These are phyloP conservation scores for Oegoconia quadripuncta DNA, from an alignment of 2,888 invertebrate genomes.

Conservation along the genomic window DNA sequence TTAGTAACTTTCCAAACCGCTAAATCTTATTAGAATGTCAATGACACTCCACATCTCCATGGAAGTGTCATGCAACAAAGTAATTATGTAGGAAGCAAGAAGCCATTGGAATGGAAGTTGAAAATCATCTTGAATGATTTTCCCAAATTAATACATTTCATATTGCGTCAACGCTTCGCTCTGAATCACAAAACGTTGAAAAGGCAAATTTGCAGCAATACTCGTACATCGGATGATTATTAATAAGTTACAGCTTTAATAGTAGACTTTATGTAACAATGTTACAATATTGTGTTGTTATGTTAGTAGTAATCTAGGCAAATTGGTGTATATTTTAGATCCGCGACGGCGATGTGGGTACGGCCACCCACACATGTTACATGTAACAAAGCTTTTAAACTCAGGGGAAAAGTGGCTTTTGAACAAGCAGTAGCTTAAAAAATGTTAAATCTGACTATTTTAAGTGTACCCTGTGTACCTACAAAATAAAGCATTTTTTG, in stretches of 20 bases:
- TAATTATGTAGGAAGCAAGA: not conserved
- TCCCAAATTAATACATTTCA: slow-evolving; percentile 1
- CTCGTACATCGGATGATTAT: too few relatives aligned
- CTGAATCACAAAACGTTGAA: slow-evolving; percentile 10
- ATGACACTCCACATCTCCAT: not conserved
- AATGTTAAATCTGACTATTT: too few relatives aligned
- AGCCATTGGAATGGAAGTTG: slow-evolving; percentile 7
- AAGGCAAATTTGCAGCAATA: slow-evolving; percentile 1
- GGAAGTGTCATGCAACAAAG: not conserved
- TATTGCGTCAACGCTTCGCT: slow-evolving; percentile 10
- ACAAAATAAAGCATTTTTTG: too few relatives aligned
- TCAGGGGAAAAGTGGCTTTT: too few relatives aligned
- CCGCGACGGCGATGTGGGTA: too few relatives aligned
- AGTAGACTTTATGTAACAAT: too few relatives aligned
- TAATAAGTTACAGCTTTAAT: too few relatives aligned
- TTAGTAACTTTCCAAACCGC: not conserved
- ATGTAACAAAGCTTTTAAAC: too few relatives aligned
- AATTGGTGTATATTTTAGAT: not conserved
- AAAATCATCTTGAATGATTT: slow-evolving; percentile 5
- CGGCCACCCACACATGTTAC: too few relatives aligned
- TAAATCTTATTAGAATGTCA: not conserved
- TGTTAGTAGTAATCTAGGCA: not conserved
- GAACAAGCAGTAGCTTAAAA: too few relatives aligned
- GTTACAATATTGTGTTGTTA: too few relatives aligned
- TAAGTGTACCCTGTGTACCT: too few relatives aligned